Conservation (phyloP, 2,797 vertebrate species). For the Coranthus polyacanthus region DNA sequence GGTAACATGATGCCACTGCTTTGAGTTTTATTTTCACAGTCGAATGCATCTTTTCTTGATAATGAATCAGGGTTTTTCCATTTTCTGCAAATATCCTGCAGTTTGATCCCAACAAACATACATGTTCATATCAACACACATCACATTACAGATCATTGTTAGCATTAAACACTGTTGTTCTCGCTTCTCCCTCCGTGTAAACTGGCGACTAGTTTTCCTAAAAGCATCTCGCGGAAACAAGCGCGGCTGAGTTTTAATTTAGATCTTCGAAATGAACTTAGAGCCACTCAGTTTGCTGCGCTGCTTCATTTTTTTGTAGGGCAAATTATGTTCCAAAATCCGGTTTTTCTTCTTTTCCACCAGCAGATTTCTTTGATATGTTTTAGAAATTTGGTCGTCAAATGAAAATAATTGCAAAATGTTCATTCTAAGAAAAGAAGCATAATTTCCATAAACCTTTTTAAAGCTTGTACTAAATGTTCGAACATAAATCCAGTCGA, state of each 20-base stretch:
- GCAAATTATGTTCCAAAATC: too few relatives aligned
- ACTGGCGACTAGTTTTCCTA: slow-evolving; percentile 41
- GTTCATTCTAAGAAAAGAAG: too few relatives aligned
- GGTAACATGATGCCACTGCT: slow-evolving; percentile 31
- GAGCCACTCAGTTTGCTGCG: neutral
- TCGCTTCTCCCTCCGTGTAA: slow-evolving; percentile 11
- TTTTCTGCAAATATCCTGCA: slow-evolving; percentile 9
- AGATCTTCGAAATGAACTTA: neutral
- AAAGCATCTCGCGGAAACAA: slow-evolving; percentile 25
- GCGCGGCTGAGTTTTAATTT: neutral
- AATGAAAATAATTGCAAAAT: neutral
- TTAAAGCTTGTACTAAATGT: too few relatives aligned
- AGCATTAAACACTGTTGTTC: slow-evolving; percentile 30
- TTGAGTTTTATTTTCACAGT: slow-evolving; percentile 75
- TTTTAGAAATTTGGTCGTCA: neutral
- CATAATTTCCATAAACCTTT: neutral
- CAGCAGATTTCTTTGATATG: too few relatives aligned
- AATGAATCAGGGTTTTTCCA: slow-evolving; percentile 15
- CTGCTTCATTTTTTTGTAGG: neutral
- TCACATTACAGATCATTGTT: slow-evolving; percentile 55
- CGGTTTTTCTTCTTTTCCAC: too few relatives aligned
- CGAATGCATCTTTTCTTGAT: slow-evolving; percentile 48
- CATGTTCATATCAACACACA: slow-evolving; percentile 62
- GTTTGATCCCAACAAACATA: slow-evolving; percentile 57
- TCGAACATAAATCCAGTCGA: neutral